Percentiles rank a stretch among this genome's conserved stretches.
phyloP scores from a whole-genome alignment of 2,888 invertebrate genomes.

The Limenitis camilla region DNA sequence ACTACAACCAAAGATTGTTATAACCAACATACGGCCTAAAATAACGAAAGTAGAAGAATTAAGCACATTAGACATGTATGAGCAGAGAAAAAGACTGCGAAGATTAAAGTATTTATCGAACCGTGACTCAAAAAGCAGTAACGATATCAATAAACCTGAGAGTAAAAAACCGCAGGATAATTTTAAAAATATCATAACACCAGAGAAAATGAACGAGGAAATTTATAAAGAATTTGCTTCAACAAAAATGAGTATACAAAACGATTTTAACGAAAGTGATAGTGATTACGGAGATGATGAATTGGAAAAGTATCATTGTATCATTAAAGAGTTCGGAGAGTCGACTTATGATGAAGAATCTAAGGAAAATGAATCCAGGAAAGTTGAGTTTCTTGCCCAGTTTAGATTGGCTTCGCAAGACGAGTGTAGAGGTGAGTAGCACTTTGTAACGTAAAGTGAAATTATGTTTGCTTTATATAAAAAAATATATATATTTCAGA shows the following conservation, averaged over 20 bases:
- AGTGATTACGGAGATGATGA: conserved; percentile 70
- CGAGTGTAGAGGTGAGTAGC: conserved; percentile 73
- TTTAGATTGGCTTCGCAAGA: conserved; percentile 77
- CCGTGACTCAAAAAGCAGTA: conserved; percentile 34
- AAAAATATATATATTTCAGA: conserved; percentile 34
- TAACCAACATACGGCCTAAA: conserved; percentile 52
- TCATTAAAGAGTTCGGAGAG: conserved; percentile 63
- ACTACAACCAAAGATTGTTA: conserved; percentile 55
- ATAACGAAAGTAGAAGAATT: conserved; percentile 47
- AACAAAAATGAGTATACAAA: conserved; percentile 43
- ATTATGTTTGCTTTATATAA: neutral
- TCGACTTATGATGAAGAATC: conserved; percentile 6
- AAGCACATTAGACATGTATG: conserved; percentile 71
- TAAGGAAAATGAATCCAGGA: conserved; percentile 56
- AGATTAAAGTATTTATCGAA: conserved; percentile 55
- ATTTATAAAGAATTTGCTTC: conserved; percentile 55
- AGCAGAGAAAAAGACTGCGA: conserved; percentile 64
- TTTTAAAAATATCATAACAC: conserved; percentile 49
- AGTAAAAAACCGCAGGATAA: conserved; percentile 35
- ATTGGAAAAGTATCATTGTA: conserved; percentile 60
- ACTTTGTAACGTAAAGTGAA: neutral
- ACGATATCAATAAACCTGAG: conserved; percentile 36
- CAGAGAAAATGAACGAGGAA: conserved; percentile 55
- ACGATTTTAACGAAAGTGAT: conserved; percentile 59
- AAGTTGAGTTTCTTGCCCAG: conserved; percentile 76